Evolutionary conservation across 2,113 vertebrate species (phyloP).

Genomic region (Pristiophorus japonicus): DNA sequence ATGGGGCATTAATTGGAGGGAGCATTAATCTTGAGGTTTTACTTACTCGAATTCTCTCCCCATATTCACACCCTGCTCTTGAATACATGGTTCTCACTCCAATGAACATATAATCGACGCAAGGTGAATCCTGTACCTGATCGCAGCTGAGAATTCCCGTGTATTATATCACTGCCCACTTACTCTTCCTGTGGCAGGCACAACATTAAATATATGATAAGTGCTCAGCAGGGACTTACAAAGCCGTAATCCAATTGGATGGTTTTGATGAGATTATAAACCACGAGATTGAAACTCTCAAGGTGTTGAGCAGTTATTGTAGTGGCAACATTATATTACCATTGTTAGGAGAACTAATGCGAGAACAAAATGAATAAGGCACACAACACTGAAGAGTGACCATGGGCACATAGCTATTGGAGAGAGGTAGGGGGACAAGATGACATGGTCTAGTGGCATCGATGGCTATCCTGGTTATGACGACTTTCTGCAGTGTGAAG

Average conservation of each 20-base stretch:
- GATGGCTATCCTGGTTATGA: not conserved
- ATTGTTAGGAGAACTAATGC: not conserved
- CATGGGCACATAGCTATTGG: not conserved
- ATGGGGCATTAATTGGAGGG: not conserved
- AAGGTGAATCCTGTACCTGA: not conserved
- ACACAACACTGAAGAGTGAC: not conserved
- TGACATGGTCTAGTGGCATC: not conserved
- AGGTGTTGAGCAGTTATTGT: not conserved
- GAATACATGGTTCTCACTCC: not conserved
- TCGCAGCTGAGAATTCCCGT: not conserved
- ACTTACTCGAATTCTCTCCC: not conserved
- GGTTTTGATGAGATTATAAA: not conserved
- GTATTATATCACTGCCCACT: not conserved
- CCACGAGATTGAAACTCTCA: not conserved
- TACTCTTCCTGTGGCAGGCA: not conserved
- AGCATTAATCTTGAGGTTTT: not conserved
- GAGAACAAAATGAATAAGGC: not conserved
- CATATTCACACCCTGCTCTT: not conserved
- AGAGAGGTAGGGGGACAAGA: not conserved
- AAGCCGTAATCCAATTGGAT: not conserved
- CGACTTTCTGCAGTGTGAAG: not conserved
- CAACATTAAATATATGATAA: not conserved
- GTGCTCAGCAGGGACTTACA: not conserved
- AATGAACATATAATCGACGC: not conserved
- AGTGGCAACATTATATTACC: not conserved